These are phyloP conservation scores for Hirundo rustica DNA, from an alignment of 2,797 vertebrate genomes.

Conservation along the genomic window DNA sequence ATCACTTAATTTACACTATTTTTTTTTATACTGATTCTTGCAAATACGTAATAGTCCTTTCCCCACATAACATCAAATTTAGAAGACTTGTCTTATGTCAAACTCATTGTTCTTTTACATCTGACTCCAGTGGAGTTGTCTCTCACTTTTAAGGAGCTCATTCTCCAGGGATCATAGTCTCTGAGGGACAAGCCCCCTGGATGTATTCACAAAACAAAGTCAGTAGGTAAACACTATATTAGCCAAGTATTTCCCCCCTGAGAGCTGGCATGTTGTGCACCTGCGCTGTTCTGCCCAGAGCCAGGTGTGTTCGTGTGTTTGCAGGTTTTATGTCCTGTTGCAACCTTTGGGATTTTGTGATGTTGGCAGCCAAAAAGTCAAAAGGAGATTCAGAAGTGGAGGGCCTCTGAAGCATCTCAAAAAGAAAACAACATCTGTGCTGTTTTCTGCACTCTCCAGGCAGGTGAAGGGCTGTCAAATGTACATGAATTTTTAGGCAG, in stretches of 20 bases:
- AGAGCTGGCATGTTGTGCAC: background rate
- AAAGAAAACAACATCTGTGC: background rate
- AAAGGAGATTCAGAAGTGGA: background rate
- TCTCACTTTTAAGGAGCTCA: background rate
- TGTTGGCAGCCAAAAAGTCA: background rate
- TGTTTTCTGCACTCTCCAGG: background rate
- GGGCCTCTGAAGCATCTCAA: background rate
- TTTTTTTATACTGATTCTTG: background rate
- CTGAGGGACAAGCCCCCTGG: background rate
- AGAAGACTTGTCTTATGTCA: background rate
- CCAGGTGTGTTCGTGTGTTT: rapidly evolving
- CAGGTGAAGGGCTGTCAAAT: background rate
- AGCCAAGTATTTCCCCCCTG: background rate
- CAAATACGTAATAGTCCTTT: background rate
- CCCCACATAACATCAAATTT: background rate
- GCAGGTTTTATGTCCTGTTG: background rate
- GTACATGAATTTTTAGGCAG: background rate
- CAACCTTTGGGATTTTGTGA: background rate
- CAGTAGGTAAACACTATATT: rapidly evolving
- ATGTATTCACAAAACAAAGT: background rate
- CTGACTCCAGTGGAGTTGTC: background rate
- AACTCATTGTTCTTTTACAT: background rate
- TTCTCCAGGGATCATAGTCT: background rate
- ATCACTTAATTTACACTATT: background rate
- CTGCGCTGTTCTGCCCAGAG: background rate